A percentile compares a stretch with the other conserved stretches of the same genome.
These are phyloP conservation scores for Gymnosoma rotundatum DNA, from an alignment of 2,888 invertebrate species.

Conservation along the genomic window DNA sequence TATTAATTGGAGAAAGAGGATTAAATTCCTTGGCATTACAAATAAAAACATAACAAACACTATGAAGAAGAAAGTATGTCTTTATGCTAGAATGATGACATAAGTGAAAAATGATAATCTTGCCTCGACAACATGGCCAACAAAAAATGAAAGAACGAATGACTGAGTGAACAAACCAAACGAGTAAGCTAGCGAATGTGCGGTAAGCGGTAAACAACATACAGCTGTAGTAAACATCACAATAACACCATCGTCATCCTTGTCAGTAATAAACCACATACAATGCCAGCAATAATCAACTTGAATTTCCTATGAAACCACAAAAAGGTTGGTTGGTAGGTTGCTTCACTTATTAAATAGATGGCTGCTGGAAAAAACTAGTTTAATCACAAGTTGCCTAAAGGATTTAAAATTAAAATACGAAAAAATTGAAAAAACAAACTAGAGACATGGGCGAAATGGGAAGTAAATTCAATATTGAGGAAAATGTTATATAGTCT, in stretches of 20 bases:
- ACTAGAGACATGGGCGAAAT: slow-evolving; percentile 14
- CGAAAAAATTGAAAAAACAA: slow-evolving; percentile 6
- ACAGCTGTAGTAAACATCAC: slow-evolving; percentile 40
- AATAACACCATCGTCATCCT: slow-evolving; percentile 13
- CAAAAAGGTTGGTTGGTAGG: slow-evolving; percentile 56
- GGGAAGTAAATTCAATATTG: slow-evolving; percentile 50
- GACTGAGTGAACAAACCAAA: slow-evolving; percentile 51
- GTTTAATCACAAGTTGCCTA: slow-evolving; percentile 52
- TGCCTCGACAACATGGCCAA: slow-evolving; percentile 67
- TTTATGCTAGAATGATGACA: slow-evolving; percentile 70
- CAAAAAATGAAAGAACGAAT: slow-evolving; percentile 37
- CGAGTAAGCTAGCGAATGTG: slow-evolving; percentile 52
- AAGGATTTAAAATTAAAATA: slow-evolving; percentile 41
- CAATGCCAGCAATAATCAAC: slow-evolving; percentile 52
- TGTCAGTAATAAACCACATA: slow-evolving; percentile 46
- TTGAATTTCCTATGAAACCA: slow-evolving; percentile 46
- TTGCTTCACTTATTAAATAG: slow-evolving; percentile 24
- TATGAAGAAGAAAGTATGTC: slow-evolving; percentile 22
- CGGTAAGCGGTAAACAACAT: slow-evolving; percentile 58
- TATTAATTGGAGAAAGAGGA: slow-evolving; percentile 49
- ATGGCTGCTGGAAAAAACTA: slow-evolving; percentile 38
- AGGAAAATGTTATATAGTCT: slow-evolving; percentile 34
- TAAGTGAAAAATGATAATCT: slow-evolving; percentile 73
- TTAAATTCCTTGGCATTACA: slow-evolving; percentile 67
- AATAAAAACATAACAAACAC: slow-evolving; percentile 23